These are phyloP conservation scores for Dendrocopos noguchii DNA, from an alignment of 2,113 vertebrate genomes.

Conservation along the genomic window DNA sequence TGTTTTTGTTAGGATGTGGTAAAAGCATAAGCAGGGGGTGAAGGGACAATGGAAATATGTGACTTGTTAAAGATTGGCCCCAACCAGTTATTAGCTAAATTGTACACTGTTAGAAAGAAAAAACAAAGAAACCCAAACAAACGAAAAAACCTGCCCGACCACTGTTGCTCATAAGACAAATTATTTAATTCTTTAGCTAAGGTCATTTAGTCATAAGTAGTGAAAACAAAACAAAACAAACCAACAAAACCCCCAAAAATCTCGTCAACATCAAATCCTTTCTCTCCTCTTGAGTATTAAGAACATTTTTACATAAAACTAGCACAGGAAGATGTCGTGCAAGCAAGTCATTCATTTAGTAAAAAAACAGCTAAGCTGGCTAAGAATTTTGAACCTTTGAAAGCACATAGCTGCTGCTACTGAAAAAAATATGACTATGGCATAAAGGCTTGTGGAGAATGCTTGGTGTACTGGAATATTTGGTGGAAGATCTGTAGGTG, in stretches of 20 bases:
- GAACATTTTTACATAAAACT: slow-evolving; percentile 56
- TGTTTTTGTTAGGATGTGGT: slow-evolving; percentile 99
- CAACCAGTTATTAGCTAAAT: slow-evolving; percentile 88
- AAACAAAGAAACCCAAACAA: not conserved
- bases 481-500: not conserved
- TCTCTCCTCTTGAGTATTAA: slow-evolving; percentile 43
- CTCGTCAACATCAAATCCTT: slow-evolving; percentile 57
- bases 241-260: not conserved
- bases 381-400: slow-evolving; percentile 36
- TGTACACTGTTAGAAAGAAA: slow-evolving; percentile 66
- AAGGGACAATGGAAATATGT: slow-evolving; percentile 87
- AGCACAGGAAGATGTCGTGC: slow-evolving; percentile 61
- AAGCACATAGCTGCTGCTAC: slow-evolving; percentile 48
- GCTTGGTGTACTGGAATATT: not conserved
- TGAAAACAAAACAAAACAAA: slow-evolving; percentile 15
- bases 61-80: slow-evolving; percentile 92
- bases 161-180: slow-evolving; percentile 87
- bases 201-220: slow-evolving; percentile 69
- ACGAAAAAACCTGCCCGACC: not conserved
- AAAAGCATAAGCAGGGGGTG: slow-evolving; percentile 98
- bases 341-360: slow-evolving; percentile 62
- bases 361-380: slow-evolving; percentile 56
- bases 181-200: slow-evolving; percentile 82
- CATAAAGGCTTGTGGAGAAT: slow-evolving; percentile 19
- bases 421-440: slow-evolving; percentile 45